Evolutionary conservation across 2,797 vertebrate species (phyloP), one percentile per base, ranked within the genome.

Genomic region (Helarctos malayanus): DNA sequence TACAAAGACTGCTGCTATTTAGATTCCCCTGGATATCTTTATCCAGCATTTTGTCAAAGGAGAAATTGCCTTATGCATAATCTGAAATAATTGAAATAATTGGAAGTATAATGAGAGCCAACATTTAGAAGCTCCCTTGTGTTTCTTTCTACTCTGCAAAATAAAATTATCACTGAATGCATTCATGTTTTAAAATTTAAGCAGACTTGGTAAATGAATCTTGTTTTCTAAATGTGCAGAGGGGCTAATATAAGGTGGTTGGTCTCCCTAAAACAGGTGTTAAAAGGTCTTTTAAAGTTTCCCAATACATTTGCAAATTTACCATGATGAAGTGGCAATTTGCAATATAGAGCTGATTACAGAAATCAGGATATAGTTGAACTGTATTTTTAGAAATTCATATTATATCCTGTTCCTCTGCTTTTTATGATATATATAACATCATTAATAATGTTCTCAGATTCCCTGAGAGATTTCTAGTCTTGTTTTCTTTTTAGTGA

Each of bases 81-180:
- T 98, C 68, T 83, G 83, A 96, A 97, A 96, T 97, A 97, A 97
- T 97, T 97, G 94, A 97, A 97, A 98, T 98, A 98, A 98, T 97
- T 95, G 92, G 73, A 95, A 96, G 41, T 91, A 83, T 97, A 93
- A 97, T 95, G 96, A 97, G 97, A 95, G 63, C 88, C 90, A 97
- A 56, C 69, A 95, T 87, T 95, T 96, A 96, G 88, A 93, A 71
- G 68, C 69, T 97, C 96, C 94, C 92, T 89, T 91, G 94, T 96
- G 95, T 57, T 97, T 96, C 89, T 89, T 95, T 97, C 61, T 97
- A 54, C 86, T 96, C 61, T 93, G 59, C 65, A 94, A 96, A 96
- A 97, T 95, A 88, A 97, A 97, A 82, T 97, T 41, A 86, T 95
- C 79, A 52, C 94, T 76, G 92, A 96, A 91, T 91, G 38, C 57